Conservation (phyloP, 2,113 vertebrate genomes). For the Perca schrenkii region DNA sequence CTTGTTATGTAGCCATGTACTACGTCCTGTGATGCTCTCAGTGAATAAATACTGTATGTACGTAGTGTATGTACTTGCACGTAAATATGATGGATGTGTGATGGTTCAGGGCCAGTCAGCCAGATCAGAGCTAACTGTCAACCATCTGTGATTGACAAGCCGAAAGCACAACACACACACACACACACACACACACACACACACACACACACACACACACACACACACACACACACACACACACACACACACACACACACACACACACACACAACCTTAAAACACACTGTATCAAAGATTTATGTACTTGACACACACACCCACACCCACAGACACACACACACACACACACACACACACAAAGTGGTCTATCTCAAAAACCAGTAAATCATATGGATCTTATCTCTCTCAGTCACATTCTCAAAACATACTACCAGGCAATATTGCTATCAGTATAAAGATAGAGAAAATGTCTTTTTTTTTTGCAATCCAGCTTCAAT, state of each 20-base stretch:
- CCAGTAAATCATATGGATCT: slow-evolving; percentile 53
- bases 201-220: slow-evolving; percentile 18
- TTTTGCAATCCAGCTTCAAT: slow-evolving; percentile 39
- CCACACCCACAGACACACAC: slow-evolving; percentile 2
- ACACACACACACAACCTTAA: slow-evolving; percentile 31
- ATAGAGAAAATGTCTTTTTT: background rate
- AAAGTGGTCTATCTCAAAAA: slow-evolving; percentile 18
- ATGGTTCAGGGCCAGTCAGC: slow-evolving; percentile 53
- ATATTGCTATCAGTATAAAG: slow-evolving; percentile 2
- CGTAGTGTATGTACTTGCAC: slow-evolving; percentile 27
- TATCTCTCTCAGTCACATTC: slow-evolving; percentile 41
- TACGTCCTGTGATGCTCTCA: background rate
- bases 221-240: slow-evolving; percentile 4
- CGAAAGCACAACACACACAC: slow-evolving; percentile 31
- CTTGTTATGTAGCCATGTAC: background rate
- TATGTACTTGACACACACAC: slow-evolving; percentile 45
- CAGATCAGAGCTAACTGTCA: slow-evolving; percentile 58
- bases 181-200: slow-evolving; percentile 24
- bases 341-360: slow-evolving; percentile 14
- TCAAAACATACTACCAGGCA: slow-evolving; percentile 25
- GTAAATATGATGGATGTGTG: slow-evolving; percentile 58
- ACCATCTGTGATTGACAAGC: slow-evolving; percentile 56
- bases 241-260: slow-evolving; percentile 30
- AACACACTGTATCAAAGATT: slow-evolving; percentile 62
- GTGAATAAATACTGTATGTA: slow-evolving; percentile 16